Evolutionary conservation across 2,888 invertebrate species (phyloP).

Genomic region (Eristalinus sepulchralis): DNA sequence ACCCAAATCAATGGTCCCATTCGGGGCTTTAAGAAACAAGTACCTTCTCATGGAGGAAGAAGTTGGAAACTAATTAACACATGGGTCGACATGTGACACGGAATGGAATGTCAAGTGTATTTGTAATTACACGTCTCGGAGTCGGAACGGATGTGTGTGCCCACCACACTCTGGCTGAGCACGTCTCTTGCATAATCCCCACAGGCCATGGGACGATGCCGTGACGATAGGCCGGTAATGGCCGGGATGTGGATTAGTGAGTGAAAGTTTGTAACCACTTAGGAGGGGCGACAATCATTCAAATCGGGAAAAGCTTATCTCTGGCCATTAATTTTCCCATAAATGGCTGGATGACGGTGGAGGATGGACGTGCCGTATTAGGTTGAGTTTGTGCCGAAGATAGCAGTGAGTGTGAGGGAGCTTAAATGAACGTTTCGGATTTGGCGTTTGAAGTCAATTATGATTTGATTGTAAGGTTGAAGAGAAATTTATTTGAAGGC

Average conservation of each 20-base stretch:
- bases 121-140: slow-evolving; percentile 11
- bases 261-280: slow-evolving; percentile 58
- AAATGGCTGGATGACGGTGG: slow-evolving; percentile 5
- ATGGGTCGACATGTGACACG: slow-evolving; percentile 14
- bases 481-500: no score
- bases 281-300: neutral
- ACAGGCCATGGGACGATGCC: slow-evolving; percentile 7
- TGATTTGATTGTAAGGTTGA: no score
- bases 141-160: slow-evolving; percentile 31
- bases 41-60: neutral
- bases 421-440: neutral
- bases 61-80: neutral
- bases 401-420: neutral
- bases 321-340: slow-evolving; percentile 25
- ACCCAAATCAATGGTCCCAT: slow-evolving; percentile 26
- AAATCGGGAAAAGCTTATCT: neutral
- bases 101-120: slow-evolving; percentile 26
- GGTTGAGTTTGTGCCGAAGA: neutral
- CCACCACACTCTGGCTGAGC: slow-evolving; percentile 6
- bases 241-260: slow-evolving; percentile 22
- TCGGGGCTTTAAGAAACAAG: neutral
- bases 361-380: neutral
- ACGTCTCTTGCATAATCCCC: slow-evolving; percentile 40
- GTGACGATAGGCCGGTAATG: slow-evolving; percentile 48
- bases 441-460: no score